Evolutionary conservation across 2,797 vertebrate genomes (phyloP), one percentile per base, ranked within the genome.

Genomic region (Xiphorhynchus erythropygius): DNA sequence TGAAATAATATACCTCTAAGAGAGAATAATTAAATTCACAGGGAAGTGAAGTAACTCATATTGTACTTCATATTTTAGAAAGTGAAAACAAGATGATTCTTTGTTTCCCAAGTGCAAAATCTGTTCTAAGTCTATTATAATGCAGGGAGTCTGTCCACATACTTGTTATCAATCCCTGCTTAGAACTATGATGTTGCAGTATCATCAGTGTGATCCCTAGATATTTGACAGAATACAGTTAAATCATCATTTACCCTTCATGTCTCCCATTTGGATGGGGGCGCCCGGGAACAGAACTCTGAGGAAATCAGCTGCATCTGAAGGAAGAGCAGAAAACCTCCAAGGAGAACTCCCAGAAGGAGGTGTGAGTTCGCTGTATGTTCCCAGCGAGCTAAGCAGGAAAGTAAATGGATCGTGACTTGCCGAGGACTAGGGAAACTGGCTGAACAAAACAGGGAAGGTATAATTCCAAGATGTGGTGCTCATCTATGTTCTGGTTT

Each of bases 221-320:
- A 25, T 68, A 78, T 49, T 78, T 84, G 50, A 22, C 32, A 68
- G 37, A 85, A 84, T 50, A 46, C 44, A 46, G 44, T 22, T 46
- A 46, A 46, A 57, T 75, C 0, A 0, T 24, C 2, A 1, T 63
- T 85, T 64, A 49, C 9, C 6, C n/a, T 47, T 77, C 1, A 0
- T 60, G 19, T 55, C 23, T 92, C 55, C 22, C 12, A 7, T 65
- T 89, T 79, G 63, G 23, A 39, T 39, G 44, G 24, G 9, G 62
- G n/a, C 33, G 24, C 18, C 22, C 59, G 49, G 41, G 37, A 81
- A 53, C 42, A 19, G 23, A 80, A 19, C 75, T 69, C 35, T 52
- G 49, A 59, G 35, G 35, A 75, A 88, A 62, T 81, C 9, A 19
- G 30, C 18, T 21, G 5, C 0, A 0, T 59, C 59, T 76, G 67